Conservation (phyloP, 2,888 invertebrate genomes). For the Crematogaster levior region DNA sequence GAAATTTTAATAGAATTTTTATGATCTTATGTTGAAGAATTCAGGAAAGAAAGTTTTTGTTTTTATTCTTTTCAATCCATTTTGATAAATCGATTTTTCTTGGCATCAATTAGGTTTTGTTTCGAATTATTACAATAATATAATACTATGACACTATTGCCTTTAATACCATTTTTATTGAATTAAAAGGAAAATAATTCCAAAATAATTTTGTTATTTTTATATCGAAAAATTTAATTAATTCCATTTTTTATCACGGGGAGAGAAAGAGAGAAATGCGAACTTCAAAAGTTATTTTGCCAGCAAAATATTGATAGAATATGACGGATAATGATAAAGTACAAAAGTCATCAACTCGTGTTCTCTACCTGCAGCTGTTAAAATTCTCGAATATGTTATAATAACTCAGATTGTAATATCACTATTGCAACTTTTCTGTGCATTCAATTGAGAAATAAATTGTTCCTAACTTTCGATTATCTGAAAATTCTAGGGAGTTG, state of each 20-base stretch:
- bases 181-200: background rate
- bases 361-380: background rate
- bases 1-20: background rate
- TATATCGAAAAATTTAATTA: background rate
- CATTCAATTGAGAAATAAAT: conserved; percentile 39
- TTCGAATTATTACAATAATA: background rate
- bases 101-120: background rate
- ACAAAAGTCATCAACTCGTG: conserved; percentile 16
- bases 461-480: conserved; percentile 42
- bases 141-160: background rate
- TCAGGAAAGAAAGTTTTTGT: background rate
- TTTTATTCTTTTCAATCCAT: background rate
- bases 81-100: background rate
- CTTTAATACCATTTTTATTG: background rate
- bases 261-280: background rate
- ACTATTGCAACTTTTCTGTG: conserved; percentile 15
- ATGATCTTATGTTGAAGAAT: background rate
- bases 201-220: conserved; percentile 3
- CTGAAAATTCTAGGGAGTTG: conserved; percentile 23
- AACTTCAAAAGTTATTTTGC: conserved; percentile 20
- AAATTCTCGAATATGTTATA: conserved; percentile 9
- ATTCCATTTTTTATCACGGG: background rate
- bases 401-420: conserved; percentile 19
- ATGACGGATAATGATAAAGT: conserved; percentile 47
- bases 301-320: conserved; percentile 22